Evolutionary conservation across 1,140 invertebrate genomes (phyloP).

Genomic region (Colletes latitarsis): DNA sequence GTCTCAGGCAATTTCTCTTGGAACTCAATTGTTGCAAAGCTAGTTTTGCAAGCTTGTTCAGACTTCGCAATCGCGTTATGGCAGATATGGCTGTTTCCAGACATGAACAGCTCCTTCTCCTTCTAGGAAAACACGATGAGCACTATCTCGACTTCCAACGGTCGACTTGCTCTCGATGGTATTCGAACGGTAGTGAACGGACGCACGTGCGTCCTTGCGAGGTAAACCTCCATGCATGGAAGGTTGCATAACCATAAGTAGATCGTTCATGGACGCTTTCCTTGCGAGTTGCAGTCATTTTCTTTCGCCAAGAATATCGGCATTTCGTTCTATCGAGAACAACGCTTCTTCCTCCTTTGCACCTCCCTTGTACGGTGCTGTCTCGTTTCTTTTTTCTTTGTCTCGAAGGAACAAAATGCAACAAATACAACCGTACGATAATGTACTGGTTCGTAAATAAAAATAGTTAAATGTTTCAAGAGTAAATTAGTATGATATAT

Average conservation of each 20-base stretch:
- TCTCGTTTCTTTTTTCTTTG: too few species aligned
- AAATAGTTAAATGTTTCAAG: too few species aligned
- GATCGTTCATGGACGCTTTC: slow-evolving; percentile 35
- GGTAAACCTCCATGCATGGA: slow-evolving; percentile 46
- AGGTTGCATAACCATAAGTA: slow-evolving; percentile 52
- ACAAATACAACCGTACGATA: too few species aligned
- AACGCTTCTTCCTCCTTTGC: not conserved
- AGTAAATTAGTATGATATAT: too few species aligned
- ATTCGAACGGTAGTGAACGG: slow-evolving; percentile 55
- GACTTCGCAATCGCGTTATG: not conserved
- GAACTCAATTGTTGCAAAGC: not conserved
- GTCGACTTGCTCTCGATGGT: slow-evolving; percentile 36
- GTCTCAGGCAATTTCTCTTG: too few species aligned
- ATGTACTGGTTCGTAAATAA: too few species aligned
- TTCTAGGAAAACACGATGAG: slow-evolving; percentile 53
- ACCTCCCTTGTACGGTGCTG: too few species aligned
- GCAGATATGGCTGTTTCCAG: slow-evolving; percentile 23
- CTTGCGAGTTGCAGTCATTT: slow-evolving; percentile 11
- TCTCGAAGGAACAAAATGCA: too few species aligned
- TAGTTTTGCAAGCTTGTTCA: not conserved
- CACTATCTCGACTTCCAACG: slow-evolving; percentile 14
- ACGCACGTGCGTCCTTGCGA: slow-evolving; percentile 57
- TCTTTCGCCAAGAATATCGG: slow-evolving; percentile 3
- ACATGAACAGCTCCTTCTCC: slow-evolving; percentile 12
- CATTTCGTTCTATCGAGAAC: not conserved